Conservation (phyloP, 2,888 invertebrate species). For the Trachelus stipa region DNA sequence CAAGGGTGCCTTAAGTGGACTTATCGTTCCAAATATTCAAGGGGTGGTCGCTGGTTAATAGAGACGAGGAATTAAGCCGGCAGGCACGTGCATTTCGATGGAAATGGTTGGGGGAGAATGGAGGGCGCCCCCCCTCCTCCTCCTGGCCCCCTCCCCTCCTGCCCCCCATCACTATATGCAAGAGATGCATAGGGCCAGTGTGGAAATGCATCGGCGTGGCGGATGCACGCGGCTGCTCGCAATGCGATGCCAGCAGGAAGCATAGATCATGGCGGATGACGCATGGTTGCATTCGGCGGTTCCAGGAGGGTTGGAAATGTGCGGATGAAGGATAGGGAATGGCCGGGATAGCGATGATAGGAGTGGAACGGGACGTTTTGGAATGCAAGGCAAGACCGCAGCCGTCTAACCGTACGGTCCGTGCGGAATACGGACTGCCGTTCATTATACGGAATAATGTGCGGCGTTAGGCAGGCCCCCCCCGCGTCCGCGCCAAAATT, state of each 20-base stretch:
- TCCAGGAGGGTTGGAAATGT: slow-evolving; percentile 57
- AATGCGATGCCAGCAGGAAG: slow-evolving; percentile 61
- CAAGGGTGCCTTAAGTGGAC: background rate
- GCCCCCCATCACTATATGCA: no score
- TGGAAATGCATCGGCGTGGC: slow-evolving; percentile 1
- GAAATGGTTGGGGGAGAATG: background rate
- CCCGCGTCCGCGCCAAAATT: slow-evolving; percentile 3
- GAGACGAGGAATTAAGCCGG: background rate
- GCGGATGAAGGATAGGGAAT: slow-evolving; percentile 66
- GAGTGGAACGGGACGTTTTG: slow-evolving; percentile 50
- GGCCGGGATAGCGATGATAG: slow-evolving; percentile 48
- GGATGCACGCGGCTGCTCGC: slow-evolving; percentile 7
- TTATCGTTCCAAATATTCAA: background rate
- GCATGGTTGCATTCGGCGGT: slow-evolving; percentile 60
- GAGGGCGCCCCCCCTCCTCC: background rate
- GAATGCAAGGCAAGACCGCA: slow-evolving; percentile 58
- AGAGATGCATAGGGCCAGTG: background rate
- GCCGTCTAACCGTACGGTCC: slow-evolving; percentile 42
- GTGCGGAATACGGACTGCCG: slow-evolving; percentile 6
- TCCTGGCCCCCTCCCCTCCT: no score
- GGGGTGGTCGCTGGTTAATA: background rate
- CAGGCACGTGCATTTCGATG: background rate
- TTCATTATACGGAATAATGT: slow-evolving; percentile 6
- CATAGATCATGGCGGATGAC: slow-evolving; percentile 67
- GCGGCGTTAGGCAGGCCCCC: slow-evolving; percentile 8